phyloP scores from a whole-genome alignment of 92 coral and sea anemone genomes.

The Nematostella vectensis region DNA sequence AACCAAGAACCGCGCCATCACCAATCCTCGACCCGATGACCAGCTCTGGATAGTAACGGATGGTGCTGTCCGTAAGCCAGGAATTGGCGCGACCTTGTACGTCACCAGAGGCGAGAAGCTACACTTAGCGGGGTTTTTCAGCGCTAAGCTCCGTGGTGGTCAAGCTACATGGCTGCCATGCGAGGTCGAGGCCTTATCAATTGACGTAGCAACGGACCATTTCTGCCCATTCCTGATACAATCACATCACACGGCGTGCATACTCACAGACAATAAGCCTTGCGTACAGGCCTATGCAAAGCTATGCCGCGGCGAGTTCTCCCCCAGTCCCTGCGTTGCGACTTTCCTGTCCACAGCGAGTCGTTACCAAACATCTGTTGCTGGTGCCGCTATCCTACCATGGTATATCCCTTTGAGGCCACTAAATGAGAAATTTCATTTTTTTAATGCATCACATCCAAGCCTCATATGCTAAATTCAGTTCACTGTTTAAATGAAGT shows the following conservation, averaged over 20 bases:
- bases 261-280: constrained; percentile 49
- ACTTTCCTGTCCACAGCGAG: constrained; percentile 36
- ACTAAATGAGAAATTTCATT: no score
- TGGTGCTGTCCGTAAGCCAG: background rate
- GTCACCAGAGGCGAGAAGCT: constrained; percentile 17
- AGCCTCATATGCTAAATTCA: no score
- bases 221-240: constrained; percentile 49
- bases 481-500: no score
- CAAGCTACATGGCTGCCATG: constrained; percentile 59
- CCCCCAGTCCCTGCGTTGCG: constrained; percentile 46
- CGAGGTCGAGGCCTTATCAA: constrained; percentile 37
- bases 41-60: constrained; percentile 36
- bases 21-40: constrained; percentile 28
- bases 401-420: no score
- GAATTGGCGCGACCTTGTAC: constrained; percentile 35
- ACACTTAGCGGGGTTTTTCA: constrained; percentile 44
- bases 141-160: constrained; percentile 36
- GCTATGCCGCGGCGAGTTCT: constrained; percentile 37
- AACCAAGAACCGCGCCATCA: constrained; percentile 9
- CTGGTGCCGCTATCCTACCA: constrained; percentile 44
- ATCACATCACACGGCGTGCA: constrained; percentile 18
- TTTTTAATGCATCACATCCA: no score
- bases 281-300: constrained; percentile 47
- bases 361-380: constrained; percentile 35
- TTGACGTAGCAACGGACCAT: constrained; percentile 36